Percentiles rank a stretch among this genome's conserved stretches.
These are phyloP conservation scores for Oncorhynchus keta DNA, from an alignment of 2,113 vertebrate species.

Conservation along the genomic window DNA sequence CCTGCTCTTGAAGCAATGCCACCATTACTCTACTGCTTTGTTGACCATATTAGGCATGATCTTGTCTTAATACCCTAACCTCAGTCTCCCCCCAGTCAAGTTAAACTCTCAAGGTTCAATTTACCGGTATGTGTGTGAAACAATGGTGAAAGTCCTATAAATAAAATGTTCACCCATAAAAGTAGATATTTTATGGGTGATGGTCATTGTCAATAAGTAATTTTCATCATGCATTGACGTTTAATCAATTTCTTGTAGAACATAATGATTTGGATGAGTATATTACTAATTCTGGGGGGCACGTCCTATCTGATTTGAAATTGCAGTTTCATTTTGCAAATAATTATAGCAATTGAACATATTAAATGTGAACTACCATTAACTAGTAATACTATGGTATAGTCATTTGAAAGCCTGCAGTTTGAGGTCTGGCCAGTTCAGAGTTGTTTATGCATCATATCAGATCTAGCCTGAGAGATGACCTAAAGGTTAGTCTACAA, in stretches of 20 bases:
- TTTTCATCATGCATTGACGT: not conserved
- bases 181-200: too few relatives aligned
- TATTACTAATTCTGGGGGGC: not conserved
- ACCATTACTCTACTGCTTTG: constrained; percentile 65
- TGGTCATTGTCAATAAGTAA: not conserved
- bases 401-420: not conserved
- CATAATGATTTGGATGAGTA: not conserved
- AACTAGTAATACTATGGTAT: too few relatives aligned
- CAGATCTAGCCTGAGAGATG: too few relatives aligned
- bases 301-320: not conserved
- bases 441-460: not conserved
- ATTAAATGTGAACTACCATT: too few relatives aligned
- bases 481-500: too few relatives aligned
- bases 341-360: too few relatives aligned
- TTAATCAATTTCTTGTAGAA: not conserved
- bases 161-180: constrained; percentile 11
- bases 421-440: not conserved
- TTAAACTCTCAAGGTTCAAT: constrained; percentile 27
- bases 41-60: constrained; percentile 76
- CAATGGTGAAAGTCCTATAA: constrained; percentile 43
- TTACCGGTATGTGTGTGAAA: constrained; percentile 41
- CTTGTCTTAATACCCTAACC: constrained; percentile 36
- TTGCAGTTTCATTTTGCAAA: not conserved
- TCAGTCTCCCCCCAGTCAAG: constrained; percentile 24
- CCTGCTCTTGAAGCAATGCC: constrained; percentile 52